Base-by-base conservation (phyloP, 2,797 vertebrate species). In the Darevskia nairensis region DNA sequence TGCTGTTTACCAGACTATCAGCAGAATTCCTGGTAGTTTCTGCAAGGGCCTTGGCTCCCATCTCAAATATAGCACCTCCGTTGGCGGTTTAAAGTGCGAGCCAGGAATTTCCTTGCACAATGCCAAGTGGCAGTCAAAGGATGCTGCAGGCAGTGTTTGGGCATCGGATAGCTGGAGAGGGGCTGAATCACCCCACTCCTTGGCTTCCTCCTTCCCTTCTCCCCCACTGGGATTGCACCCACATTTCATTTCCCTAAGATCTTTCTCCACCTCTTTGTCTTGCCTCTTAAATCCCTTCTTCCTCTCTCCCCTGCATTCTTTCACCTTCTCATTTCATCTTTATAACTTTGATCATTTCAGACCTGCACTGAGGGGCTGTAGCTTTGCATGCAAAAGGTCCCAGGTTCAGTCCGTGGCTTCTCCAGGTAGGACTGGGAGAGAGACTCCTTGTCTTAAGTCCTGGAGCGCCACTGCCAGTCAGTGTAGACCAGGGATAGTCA, bases 81-180 rank as follows among this genome's bases (percentile, higher is more conserved):
- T 84, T 86, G 27, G 59, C 0, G 3, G 6, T 35, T 39, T 13
- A 74, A 76, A 89, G 71, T 80, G 72, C 0, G 0, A 23, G 90
- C 85, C 90, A 93, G 76, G 89, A 89, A 93, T 88, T 86, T 41
- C 77, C 78, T 87, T 64, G 39, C 10, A 55, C 81, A 89, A 85
- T 87, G 0, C 68, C 21, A 71, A 19, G 87, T 8, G 2, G 64
- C 76, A 89, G 91, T 85, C 92, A 84, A 84, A 32, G 69, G 80
- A 84, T 77, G 35, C 0, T 6, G n/a, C n/a, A 59, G 72, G 3
- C 68, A 90, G 8, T 1, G 8, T 1, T 27, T 50, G 75, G 80
- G 78, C 44, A 9, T 3, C 29, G 46, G 72, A 8, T 1, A 0
- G 78, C 3, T 17, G 55, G 88, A 77, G 69, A 11, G 44, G 50